A percentile compares a stretch with the other conserved stretches of the same genome.
These are phyloP conservation scores for Macrocentrus cingulum DNA, from an alignment of 1,140 invertebrate species.

Conservation along the genomic window DNA sequence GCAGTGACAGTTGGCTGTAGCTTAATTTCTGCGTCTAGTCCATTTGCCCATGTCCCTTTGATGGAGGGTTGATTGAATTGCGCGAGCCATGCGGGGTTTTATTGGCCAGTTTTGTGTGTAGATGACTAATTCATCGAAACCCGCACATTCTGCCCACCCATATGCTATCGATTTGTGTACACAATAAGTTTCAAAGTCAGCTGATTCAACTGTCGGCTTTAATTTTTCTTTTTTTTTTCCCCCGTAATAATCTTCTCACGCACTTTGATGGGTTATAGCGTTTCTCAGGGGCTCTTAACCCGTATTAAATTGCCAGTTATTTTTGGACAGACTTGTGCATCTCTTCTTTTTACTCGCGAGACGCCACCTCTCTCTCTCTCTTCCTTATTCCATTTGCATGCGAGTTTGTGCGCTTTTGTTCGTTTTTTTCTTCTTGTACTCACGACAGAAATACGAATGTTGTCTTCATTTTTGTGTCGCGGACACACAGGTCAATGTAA, in stretches of 20 bases:
- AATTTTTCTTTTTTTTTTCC: not conserved
- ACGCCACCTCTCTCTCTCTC: not conserved
- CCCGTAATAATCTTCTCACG: not conserved
- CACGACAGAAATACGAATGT: not conserved
- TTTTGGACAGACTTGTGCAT: not conserved
- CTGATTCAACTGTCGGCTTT: slow-evolving; percentile 12
- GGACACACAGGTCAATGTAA: not conserved
- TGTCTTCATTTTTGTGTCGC: not conserved
- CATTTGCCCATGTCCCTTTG: not conserved
- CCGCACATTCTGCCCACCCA: slow-evolving; percentile 6
- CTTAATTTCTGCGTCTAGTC: slow-evolving; percentile 6
- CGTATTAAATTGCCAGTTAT: not conserved
- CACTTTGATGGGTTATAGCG: too few relatives aligned
- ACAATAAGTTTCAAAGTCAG: slow-evolving; percentile 15
- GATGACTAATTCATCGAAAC: slow-evolving; percentile 2
- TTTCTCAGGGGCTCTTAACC: not conserved
- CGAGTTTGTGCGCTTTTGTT: not conserved
- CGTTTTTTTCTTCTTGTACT: not conserved
- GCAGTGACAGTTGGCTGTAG: too few relatives aligned
- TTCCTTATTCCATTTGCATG: not conserved
- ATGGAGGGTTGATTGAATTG: slow-evolving; percentile 4
- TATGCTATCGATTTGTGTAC: slow-evolving; percentile 19
- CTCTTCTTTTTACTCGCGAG: not conserved
- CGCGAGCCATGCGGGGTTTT: not conserved
- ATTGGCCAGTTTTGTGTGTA: slow-evolving; percentile 20